Percentiles rank a stretch among this genome's conserved stretches.
Evolutionary conservation across 2,113 vertebrate genomes (phyloP).

Genomic region (Lamprotornis superbus): DNA sequence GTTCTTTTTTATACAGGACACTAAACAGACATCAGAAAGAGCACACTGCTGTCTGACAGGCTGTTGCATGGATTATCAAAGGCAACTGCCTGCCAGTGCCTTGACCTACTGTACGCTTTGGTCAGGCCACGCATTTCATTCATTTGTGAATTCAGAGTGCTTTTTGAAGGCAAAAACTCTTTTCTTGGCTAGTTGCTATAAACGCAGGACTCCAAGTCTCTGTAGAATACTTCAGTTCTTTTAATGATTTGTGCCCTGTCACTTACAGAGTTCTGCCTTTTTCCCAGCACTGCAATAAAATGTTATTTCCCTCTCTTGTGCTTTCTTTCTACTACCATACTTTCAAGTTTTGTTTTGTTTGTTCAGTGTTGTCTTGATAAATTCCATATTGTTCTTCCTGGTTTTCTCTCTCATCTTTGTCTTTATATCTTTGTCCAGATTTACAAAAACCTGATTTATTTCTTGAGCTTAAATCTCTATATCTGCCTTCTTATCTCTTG

Average conservation of each 20-base stretch:
- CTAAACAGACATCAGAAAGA: slow-evolving; percentile 48
- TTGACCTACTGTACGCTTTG: slow-evolving; percentile 46
- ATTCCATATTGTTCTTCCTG: slow-evolving; percentile 29
- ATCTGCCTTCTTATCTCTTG: slow-evolving; percentile 24
- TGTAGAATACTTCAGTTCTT: slow-evolving; percentile 57
- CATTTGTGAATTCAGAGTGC: slow-evolving; percentile 53
- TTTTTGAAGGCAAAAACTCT: slow-evolving; percentile 55
- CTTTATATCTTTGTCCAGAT: background rate
- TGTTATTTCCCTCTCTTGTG: slow-evolving; percentile 5
- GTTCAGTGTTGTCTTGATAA: slow-evolving; percentile 25
- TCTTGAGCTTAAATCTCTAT: background rate
- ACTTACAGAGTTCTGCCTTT: slow-evolving; percentile 9
- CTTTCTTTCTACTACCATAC: slow-evolving; percentile 4
- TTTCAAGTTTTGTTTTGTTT: slow-evolving; percentile 47
- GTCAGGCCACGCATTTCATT: slow-evolving; percentile 50
- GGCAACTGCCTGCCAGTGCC: slow-evolving; percentile 41
- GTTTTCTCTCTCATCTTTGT: slow-evolving; percentile 11
- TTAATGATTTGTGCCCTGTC: slow-evolving; percentile 58
- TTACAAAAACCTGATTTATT: slow-evolving; percentile 38
- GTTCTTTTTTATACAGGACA: slow-evolving; percentile 35
- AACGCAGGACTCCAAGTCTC: slow-evolving; percentile 43
- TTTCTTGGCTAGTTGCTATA: slow-evolving; percentile 45
- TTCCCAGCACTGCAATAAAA: slow-evolving; percentile 13
- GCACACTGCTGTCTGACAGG: slow-evolving; percentile 43
- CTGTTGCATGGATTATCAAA: slow-evolving; percentile 54